phyloP scores from a whole-genome alignment of 2,113 vertebrate species.

The Carassius auratus region DNA sequence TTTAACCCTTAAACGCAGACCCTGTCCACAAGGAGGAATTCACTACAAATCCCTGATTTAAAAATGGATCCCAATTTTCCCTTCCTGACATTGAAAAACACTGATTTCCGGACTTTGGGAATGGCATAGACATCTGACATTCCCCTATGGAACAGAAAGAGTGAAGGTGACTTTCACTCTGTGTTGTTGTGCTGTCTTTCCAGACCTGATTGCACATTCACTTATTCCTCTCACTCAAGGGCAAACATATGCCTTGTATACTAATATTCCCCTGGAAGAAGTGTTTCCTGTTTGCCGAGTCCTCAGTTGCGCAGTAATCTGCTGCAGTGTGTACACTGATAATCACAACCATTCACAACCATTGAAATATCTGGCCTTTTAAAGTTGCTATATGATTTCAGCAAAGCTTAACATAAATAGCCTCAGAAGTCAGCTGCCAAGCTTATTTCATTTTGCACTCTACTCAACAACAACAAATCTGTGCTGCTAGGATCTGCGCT shows the following conservation, averaged over 20 bases:
- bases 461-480: neutral
- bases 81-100: slow-evolving; percentile 13
- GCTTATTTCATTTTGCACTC: neutral
- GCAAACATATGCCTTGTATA: slow-evolving; percentile 42
- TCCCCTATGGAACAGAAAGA: neutral
- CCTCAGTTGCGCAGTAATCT: neutral
- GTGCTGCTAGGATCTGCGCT: neutral
- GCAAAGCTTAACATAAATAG: neutral
- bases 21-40: neutral
- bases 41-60: neutral
- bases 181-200: neutral
- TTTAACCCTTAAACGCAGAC: slow-evolving; percentile 19
- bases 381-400: neutral
- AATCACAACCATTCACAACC: neutral
- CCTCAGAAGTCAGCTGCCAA: neutral
- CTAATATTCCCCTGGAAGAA: slow-evolving; percentile 21
- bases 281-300: neutral
- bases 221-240: slow-evolving; percentile 32
- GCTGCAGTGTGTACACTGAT: neutral
- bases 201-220: slow-evolving; percentile 27
- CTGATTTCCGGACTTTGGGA: neutral
- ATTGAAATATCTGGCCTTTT: neutral
- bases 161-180: slow-evolving; percentile 22
- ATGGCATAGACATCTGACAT: neutral
- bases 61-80: neutral